Base-by-base conservation (phyloP, 2,113 vertebrate species). In the Petrocephalus microphthalmus region DNA sequence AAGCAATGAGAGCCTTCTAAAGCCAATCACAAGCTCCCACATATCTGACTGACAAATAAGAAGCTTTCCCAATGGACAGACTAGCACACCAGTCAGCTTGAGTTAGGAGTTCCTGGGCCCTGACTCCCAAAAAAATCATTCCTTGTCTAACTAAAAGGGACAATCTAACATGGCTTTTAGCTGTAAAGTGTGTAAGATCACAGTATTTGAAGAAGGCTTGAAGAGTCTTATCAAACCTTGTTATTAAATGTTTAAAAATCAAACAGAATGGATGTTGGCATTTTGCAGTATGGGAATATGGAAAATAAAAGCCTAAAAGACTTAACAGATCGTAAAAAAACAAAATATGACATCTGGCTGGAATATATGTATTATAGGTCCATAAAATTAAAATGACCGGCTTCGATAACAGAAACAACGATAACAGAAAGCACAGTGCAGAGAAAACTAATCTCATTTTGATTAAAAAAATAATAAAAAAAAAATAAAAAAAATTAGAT, bases 261-360 rank as follows among this genome's bases (percentile, higher is more conserved):
- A 83, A 83, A 49, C 57, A 85, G 71, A 15, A 54, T 1, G 13
- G 84, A 54, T 85, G 52, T 17, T 85, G 52, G 10, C 49, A 51
- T 51, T 52, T 8, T 49, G 13, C 8, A 49, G n/a, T 25, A 54
- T 19, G n/a, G 52, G 29, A 15, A 47, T 10, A 37, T 56, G 52
- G 33, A 85, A 85, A 52, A 85, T 53, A 10, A 84, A 84, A 84
- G n/a, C n/a, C 45, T 84, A 2, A 84, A 53, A 84, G n/a, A 49
- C 51, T 84, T 49, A 84, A 84, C 13, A 25, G 49, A 22, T 84
- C 25, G 22, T 84, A n/a, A 84, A 84, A 84, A 84, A 84, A 52
- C 49, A 29, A 56, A 54, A 37, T 10, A 85, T 54, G 52, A 47
- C 33, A 13, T 20, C 84, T 85, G 49, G 2, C 51, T 22, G 51